Conservation (phyloP, 1,140 invertebrate genomes). For the Drosophila ambigua region DNA sequence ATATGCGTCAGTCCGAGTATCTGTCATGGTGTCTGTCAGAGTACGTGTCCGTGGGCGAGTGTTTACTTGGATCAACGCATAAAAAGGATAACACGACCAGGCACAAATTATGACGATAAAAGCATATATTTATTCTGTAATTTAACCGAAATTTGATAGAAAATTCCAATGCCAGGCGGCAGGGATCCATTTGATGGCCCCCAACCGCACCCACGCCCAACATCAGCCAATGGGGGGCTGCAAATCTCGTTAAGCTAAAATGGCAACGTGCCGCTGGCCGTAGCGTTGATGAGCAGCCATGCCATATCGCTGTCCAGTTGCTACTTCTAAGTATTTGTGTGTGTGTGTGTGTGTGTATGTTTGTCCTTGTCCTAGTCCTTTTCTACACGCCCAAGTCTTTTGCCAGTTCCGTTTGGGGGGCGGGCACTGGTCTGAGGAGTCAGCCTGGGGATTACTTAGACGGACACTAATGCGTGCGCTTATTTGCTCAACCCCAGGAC, state of each 20-base stretch:
- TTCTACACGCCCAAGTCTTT: conserved; percentile 55
- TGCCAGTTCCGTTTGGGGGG: conserved; percentile 26
- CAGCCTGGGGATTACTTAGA: conserved; percentile 71
- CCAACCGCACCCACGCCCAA: not conserved
- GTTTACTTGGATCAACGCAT: conserved; percentile 25
- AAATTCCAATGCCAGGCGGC: conserved; percentile 67
- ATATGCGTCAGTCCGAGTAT: conserved; percentile 23
- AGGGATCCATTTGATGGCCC: conserved; percentile 31
- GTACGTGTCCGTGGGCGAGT: conserved; percentile 10
- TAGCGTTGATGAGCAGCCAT: conserved; percentile 65
- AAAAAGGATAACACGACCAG: conserved; percentile 62
- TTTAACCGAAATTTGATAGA: conserved; percentile 81
- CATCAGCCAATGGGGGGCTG: conserved; percentile 4
- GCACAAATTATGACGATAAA: conserved; percentile 78
- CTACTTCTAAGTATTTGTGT: conserved; percentile 1
- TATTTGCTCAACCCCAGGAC: conserved; percentile 60
- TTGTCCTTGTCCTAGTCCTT: conserved; percentile 58
- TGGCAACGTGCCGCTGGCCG: conserved; percentile 74
- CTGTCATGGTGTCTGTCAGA: not conserved
- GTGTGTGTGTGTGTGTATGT: conserved; percentile 11
- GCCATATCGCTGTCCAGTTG: conserved; percentile 39
- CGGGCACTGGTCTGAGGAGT: no score
- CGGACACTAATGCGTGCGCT: conserved; percentile 76
- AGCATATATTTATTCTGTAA: conserved; percentile 78
- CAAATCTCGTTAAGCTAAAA: conserved; percentile 81